A percentile compares a stretch with the other conserved stretches of the same genome.
Conservation (phyloP, 35 echinoderm and acorn worm species). For the Ophioderma brevispina region DNA sequence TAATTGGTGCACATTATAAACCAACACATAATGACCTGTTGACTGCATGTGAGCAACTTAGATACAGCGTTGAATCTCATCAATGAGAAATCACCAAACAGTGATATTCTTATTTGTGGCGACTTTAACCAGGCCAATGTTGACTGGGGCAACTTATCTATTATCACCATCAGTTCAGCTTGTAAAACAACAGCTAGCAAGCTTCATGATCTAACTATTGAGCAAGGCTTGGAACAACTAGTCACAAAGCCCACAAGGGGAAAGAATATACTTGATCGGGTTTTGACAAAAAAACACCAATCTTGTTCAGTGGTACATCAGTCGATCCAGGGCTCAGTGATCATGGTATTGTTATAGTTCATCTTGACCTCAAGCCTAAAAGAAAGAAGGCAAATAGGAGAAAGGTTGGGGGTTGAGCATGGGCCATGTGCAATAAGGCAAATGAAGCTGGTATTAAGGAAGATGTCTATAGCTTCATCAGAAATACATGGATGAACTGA, state of each 20-base stretch:
- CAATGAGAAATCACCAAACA: background rate
- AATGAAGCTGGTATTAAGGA: background rate
- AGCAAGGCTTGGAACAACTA: too few relatives aligned
- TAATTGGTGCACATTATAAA: background rate
- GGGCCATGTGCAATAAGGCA: background rate
- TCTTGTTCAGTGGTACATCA: background rate
- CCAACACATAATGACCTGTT: background rate
- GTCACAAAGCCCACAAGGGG: background rate
- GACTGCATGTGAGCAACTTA: background rate
- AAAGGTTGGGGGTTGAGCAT: too few relatives aligned
- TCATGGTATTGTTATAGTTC: too few relatives aligned
- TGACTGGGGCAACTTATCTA: background rate
- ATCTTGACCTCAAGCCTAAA: background rate
- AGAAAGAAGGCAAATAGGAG: background rate
- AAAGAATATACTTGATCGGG: background rate
- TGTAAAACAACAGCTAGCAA: background rate
- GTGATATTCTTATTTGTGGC: background rate
- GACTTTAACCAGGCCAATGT: background rate
- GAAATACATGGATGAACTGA: background rate
- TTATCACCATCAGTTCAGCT: background rate
- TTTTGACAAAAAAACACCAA: background rate
- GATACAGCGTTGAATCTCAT: background rate
- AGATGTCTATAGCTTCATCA: too few relatives aligned
- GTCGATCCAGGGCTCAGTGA: too few relatives aligned
- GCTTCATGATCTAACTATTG: background rate